Evolutionary conservation across 2,113 vertebrate species (phyloP).

Genomic region (Thermophis baileyi): DNA sequence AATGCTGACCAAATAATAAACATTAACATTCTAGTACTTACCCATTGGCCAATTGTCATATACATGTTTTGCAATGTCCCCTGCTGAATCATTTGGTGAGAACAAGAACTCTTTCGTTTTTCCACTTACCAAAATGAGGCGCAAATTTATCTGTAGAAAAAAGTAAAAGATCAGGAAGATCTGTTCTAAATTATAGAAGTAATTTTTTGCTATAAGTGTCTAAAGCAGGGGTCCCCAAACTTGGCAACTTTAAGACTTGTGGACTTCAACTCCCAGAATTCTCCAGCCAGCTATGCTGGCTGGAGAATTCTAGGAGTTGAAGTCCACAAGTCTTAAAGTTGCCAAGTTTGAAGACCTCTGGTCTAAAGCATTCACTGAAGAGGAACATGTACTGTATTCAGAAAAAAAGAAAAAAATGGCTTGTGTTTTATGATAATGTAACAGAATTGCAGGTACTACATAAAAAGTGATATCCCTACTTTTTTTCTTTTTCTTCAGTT

Average conservation of each 20-base stretch:
- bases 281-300: too few relatives aligned
- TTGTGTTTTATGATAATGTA: neutral
- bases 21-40: conserved; percentile 68
- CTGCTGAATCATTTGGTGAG: conserved; percentile 93
- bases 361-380: neutral
- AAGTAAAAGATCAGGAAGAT: conserved; percentile 26
- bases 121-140: conserved; percentile 95
- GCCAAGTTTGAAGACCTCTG: too few relatives aligned
- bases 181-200: neutral
- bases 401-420: neutral
- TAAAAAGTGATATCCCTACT: neutral
- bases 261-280: too few relatives aligned
- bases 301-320: too few relatives aligned
- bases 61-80: conserved; percentile 96
- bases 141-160: conserved; percentile 89
- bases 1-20: neutral
- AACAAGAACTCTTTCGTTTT: conserved; percentile 99
- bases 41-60: conserved; percentile 99
- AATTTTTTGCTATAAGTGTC: neutral
- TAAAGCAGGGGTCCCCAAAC: too few relatives aligned
- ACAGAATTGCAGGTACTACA: neutral
- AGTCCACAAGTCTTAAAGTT: too few relatives aligned
- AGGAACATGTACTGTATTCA: neutral
- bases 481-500: neutral
- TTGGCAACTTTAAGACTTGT: too few relatives aligned